Percentiles rank a stretch among this genome's conserved stretches.
These are phyloP conservation scores for Vidua chalybeata DNA, from an alignment of 2,113 vertebrate species.

Conservation along the genomic window DNA sequence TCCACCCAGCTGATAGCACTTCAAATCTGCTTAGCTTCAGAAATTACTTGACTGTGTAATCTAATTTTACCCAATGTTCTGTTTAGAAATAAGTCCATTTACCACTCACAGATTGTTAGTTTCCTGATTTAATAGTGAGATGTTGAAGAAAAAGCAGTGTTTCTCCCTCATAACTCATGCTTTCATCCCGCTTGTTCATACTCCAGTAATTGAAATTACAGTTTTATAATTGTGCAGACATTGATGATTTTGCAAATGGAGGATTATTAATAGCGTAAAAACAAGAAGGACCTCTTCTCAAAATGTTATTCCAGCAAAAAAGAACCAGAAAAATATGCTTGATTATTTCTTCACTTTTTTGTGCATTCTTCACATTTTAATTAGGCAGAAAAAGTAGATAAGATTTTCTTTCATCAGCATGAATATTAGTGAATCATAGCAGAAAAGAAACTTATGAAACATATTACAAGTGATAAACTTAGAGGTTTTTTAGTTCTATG, in stretches of 20 bases:
- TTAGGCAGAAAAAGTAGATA: conserved; percentile 46
- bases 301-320: conserved; percentile 59
- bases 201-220: conserved; percentile 62
- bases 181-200: conserved; percentile 67
- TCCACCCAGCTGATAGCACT: conserved; percentile 67
- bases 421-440: conserved; percentile 49
- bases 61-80: conserved; percentile 66
- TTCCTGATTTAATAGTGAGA: conserved; percentile 62
- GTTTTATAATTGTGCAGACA: conserved; percentile 61
- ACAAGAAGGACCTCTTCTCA: conserved; percentile 49
- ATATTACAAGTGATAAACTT: not conserved
- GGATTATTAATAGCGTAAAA: conserved; percentile 59
- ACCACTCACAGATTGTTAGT: conserved; percentile 63
- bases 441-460: not conserved
- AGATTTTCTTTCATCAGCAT: conserved; percentile 60
- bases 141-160: conserved; percentile 58
- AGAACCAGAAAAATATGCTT: conserved; percentile 56
- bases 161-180: conserved; percentile 63
- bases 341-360: conserved; percentile 51
- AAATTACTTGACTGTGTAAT: conserved; percentile 67
- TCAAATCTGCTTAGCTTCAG: conserved; percentile 68
- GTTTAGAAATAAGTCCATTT: conserved; percentile 68
- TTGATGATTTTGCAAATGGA: conserved; percentile 66
- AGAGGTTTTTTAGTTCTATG: not conserved
- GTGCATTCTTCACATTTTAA: conserved; percentile 62